Conservation (phyloP, 2,113 vertebrate species). For the Chiloscyllium plagiosum region DNA sequence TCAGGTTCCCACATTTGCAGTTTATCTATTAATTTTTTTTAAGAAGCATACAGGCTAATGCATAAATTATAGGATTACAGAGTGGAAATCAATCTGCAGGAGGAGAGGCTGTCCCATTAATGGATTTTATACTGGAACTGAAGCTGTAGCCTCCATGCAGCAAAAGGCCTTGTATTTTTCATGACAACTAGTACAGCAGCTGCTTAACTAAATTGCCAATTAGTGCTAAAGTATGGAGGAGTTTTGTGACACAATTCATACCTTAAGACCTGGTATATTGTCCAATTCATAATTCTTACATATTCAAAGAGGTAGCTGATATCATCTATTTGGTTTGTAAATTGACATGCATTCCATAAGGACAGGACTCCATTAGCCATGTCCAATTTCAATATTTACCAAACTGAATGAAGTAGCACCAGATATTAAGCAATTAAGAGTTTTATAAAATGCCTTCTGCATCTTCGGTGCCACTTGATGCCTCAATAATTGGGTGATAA, state of each 20-base stretch:
- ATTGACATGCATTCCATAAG: background rate
- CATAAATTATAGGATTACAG: constrained; percentile 5
- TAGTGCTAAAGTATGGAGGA: background rate
- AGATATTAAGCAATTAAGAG: constrained; percentile 4
- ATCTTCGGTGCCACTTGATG: background rate
- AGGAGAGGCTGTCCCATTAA: background rate
- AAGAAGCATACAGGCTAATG: background rate
- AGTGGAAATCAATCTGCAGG: background rate
- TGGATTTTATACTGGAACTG: background rate
- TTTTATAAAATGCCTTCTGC: background rate
- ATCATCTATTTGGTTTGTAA: background rate
- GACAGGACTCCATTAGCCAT: background rate
- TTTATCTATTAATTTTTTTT: background rate
- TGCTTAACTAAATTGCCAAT: constrained; percentile 7
- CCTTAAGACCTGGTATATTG: background rate
- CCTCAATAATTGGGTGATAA: constrained; percentile 8
- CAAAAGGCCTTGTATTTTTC: background rate
- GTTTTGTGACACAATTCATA: background rate
- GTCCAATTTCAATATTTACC: background rate
- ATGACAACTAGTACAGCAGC: background rate
- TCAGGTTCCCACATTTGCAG: background rate
- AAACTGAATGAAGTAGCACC: background rate
- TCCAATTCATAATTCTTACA: constrained; percentile 4
- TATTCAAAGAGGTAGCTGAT: background rate
- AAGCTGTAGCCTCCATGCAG: constrained; percentile 1